Evolutionary conservation across 2,797 vertebrate species (phyloP).

Genomic region (Cyclura pinguis): DNA sequence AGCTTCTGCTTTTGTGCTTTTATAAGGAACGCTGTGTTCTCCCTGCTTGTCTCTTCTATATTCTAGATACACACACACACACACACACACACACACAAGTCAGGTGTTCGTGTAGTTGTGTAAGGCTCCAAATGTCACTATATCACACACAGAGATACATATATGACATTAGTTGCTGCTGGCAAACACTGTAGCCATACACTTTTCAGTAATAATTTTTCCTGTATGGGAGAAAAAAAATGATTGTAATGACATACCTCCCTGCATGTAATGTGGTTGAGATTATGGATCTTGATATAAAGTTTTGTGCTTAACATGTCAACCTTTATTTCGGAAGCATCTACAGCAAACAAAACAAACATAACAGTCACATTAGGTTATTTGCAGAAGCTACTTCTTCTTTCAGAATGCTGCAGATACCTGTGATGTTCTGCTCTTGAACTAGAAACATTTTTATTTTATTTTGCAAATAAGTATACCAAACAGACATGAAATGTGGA

Average conservation of each 20-base stretch:
- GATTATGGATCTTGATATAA: constrained; percentile 44
- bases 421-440: not conserved
- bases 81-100: not conserved
- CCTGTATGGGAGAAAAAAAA: constrained; percentile 44
- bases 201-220: constrained; percentile 41
- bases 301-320: constrained; percentile 39
- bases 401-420: constrained; percentile 3
- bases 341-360: constrained; percentile 26
- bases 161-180: not conserved
- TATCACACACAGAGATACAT: not conserved
- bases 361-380: constrained; percentile 24
- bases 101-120: constrained; percentile 17
- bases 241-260: constrained; percentile 35
- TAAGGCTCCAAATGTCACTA: constrained; percentile 10
- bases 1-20: not conserved
- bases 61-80: not conserved
- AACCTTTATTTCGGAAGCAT: constrained; percentile 55
- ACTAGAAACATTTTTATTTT: not conserved
- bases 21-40: constrained; percentile 4
- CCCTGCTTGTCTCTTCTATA: constrained; percentile 8
- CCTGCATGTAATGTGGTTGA: not conserved
- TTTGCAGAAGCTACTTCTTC: constrained; percentile 17
- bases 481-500: not conserved
- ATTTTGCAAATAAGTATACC: not conserved
- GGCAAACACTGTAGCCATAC: constrained; percentile 32